phyloP scores from a whole-genome alignment of 2,113 vertebrate species.

The Sapayoa aenigma region DNA sequence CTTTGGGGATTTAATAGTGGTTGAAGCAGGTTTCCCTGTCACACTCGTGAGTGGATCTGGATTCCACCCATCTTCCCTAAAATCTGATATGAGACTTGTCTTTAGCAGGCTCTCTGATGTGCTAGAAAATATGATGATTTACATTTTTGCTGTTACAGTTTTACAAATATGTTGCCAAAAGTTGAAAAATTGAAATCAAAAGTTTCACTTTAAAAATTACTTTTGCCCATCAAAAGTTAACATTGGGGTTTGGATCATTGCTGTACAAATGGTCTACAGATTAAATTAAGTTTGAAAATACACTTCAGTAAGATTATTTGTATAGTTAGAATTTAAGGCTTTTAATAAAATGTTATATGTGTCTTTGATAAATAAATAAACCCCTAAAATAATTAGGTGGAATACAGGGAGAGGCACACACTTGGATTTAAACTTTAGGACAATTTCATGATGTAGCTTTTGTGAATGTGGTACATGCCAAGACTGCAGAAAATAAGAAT shows the following conservation, averaged over 20 bases:
- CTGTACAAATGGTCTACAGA: neutral
- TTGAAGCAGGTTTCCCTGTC: neutral
- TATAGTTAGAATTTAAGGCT: neutral
- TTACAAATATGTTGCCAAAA: neutral
- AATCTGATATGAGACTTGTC: neutral
- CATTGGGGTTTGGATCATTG: neutral
- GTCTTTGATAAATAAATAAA: neutral
- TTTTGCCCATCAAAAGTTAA: neutral
- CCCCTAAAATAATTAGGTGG: neutral
- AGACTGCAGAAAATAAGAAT: neutral
- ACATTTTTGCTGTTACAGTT: neutral
- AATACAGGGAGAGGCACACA: neutral
- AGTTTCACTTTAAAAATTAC: neutral
- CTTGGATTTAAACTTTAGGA: neutral
- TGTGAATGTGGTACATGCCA: neutral
- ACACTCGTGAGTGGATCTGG: neutral
- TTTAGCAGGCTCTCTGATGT: neutral
- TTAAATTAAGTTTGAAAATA: neutral
- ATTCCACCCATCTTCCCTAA: neutral
- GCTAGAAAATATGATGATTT: neutral
- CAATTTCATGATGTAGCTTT: neutral
- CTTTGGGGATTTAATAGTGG: neutral
- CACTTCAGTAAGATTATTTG: neutral
- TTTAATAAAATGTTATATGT: neutral
- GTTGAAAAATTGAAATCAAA: neutral